Percentiles rank a stretch among this genome's conserved stretches.
These are phyloP conservation scores for Acanthosepion lycidas DNA, from an alignment of 2,888 invertebrate genomes.

Conservation along the genomic window DNA sequence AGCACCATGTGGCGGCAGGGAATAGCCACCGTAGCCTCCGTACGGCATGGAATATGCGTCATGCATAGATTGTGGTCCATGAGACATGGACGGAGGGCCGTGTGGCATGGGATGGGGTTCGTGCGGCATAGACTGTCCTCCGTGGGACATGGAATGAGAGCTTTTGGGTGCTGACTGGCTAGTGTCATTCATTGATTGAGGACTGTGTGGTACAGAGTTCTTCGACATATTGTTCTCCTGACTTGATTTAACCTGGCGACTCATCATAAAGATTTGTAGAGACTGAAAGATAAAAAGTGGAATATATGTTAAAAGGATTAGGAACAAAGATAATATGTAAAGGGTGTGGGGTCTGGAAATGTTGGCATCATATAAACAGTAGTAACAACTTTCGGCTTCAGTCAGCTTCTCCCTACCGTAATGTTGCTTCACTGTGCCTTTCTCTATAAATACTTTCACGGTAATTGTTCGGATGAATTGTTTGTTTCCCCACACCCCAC, in stretches of 20 bases:
- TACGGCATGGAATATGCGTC: not conserved
- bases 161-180: not conserved
- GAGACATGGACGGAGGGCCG: not conserved
- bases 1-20: not conserved
- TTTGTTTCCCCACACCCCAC: too few relatives aligned
- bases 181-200: not conserved
- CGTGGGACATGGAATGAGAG: not conserved
- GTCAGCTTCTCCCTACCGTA: too few relatives aligned
- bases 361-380: too few relatives aligned
- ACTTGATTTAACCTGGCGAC: not conserved
- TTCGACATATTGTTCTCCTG: not conserved
- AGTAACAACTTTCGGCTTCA: too few relatives aligned
- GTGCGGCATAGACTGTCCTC: not conserved
- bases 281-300: not conserved
- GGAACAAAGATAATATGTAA: not conserved
- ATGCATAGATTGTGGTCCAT: not conserved
- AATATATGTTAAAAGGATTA: not conserved
- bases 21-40: not conserved
- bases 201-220: not conserved
- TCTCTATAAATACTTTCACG: too few relatives aligned
- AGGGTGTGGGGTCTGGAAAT: too few relatives aligned
- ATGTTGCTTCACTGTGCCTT: too few relatives aligned
- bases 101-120: not conserved
- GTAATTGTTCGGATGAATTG: too few relatives aligned
- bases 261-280: not conserved